Evolutionary conservation across 2,113 vertebrate species (phyloP).

Genomic region (Naja naja): DNA sequence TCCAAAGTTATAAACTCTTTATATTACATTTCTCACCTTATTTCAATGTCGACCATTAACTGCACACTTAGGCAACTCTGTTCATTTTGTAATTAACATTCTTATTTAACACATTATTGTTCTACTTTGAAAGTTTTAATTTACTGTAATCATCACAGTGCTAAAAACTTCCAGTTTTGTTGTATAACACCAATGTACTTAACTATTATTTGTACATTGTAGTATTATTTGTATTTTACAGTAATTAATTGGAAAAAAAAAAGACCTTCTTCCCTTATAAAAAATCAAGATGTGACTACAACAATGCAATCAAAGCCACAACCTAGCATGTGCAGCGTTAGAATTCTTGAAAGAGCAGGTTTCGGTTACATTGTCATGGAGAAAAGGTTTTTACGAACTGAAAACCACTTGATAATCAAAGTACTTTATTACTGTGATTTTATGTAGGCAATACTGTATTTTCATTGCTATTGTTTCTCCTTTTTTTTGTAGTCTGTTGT

Average conservation of each 20-base stretch:
- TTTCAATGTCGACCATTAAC: background rate
- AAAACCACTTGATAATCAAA: background rate
- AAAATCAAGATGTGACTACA: background rate
- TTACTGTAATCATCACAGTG: background rate
- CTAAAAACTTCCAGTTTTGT: background rate
- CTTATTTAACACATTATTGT: background rate
- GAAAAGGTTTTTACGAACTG: background rate
- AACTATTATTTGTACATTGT: background rate
- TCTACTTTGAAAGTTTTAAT: background rate
- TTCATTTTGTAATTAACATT: background rate
- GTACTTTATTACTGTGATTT: background rate
- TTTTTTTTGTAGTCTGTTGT: background rate
- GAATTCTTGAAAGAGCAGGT: background rate
- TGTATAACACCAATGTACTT: background rate
- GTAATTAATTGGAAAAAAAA: background rate
- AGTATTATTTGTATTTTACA: background rate
- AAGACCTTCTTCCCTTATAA: background rate
- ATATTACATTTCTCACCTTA: background rate
- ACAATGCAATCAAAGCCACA: background rate
- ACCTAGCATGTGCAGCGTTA: background rate
- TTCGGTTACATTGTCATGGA: background rate
- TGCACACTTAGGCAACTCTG: background rate
- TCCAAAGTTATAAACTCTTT: background rate
- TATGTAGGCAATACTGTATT: background rate
- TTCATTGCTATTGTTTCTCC: background rate